Percentiles rank a stretch among this genome's conserved stretches.
phyloP scores from a whole-genome alignment of 2,888 invertebrate genomes.

The Dasypogon diadema region DNA sequence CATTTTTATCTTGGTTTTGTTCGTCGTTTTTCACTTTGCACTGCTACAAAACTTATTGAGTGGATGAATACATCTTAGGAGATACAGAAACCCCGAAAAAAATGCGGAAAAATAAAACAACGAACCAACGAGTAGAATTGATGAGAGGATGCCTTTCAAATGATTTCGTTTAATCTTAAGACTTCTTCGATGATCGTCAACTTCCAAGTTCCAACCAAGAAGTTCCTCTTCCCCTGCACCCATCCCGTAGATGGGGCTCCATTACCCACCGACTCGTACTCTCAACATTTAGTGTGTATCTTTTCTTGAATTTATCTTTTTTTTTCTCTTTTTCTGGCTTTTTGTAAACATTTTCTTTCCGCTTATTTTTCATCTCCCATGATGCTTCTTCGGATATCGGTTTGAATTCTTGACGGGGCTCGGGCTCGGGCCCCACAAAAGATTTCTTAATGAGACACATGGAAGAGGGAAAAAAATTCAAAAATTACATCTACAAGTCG shows the following conservation, averaged over 20 bases:
- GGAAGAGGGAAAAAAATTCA: not conserved
- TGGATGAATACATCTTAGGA: conserved; percentile 12
- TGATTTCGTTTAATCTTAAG: conserved; percentile 43
- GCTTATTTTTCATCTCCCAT: not conserved
- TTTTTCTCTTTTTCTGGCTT: conserved; percentile 28
- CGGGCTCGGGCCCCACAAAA: too few species aligned
- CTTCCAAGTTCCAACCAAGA: not conserved
- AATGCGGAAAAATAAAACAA: not conserved
- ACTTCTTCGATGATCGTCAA: conserved; percentile 23
- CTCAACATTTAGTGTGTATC: not conserved
- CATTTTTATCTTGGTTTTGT: conserved; percentile 15
- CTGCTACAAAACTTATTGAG: not conserved
- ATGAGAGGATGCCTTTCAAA: conserved; percentile 46
- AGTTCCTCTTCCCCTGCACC: not conserved
- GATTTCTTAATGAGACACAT: conserved; percentile 39
- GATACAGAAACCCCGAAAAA: not conserved
- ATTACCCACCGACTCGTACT: not conserved
- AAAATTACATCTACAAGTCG: conserved; percentile 24
- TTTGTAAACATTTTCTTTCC: conserved; percentile 34
- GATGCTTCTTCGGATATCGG: not conserved
- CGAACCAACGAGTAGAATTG: conserved; percentile 20
- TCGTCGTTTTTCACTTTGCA: not conserved
- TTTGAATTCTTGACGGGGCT: not conserved
- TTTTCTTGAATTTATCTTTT: conserved; percentile 1
- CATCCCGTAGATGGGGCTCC: too few species aligned